Conservation (phyloP, 2,113 vertebrate genomes). For the Naja naja region DNA sequence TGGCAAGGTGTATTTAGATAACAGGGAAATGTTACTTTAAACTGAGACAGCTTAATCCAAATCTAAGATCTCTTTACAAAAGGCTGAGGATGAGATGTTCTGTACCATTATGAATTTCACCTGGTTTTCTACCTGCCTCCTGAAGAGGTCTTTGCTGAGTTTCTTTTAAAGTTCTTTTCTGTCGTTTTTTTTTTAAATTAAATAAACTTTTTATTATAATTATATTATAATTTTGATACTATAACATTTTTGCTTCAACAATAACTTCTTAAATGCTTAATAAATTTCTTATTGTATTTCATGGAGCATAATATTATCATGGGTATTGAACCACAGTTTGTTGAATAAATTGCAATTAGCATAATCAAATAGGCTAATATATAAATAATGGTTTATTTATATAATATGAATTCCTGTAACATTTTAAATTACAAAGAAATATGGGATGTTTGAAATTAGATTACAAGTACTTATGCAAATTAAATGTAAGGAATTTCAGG, state of each 20-base stretch:
- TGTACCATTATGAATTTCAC: background rate
- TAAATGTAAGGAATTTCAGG: background rate
- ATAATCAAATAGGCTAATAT: background rate
- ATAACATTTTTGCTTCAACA: background rate
- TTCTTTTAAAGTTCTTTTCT: background rate
- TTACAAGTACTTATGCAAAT: background rate
- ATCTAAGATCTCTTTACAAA: background rate
- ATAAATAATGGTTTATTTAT: background rate
- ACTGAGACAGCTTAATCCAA: background rate
- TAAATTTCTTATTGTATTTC: background rate
- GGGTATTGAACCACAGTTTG: background rate
- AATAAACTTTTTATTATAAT: background rate
- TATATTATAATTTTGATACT: background rate
- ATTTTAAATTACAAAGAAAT: background rate
- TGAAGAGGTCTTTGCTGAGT: background rate
- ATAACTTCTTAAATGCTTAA: background rate
- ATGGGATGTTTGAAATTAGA: background rate
- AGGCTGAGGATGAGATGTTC: background rate
- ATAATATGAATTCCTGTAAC: background rate
- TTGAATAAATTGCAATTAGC: background rate
- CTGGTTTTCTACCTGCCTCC: background rate
- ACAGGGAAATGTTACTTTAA: background rate
- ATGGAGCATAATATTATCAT: background rate
- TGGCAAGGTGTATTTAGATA: background rate
- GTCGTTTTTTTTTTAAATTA: background rate